Percentiles rank a stretch among this genome's conserved stretches.
Evolutionary conservation across 1,140 invertebrate genomes (phyloP).

Genomic region (Meteorus sp.): DNA sequence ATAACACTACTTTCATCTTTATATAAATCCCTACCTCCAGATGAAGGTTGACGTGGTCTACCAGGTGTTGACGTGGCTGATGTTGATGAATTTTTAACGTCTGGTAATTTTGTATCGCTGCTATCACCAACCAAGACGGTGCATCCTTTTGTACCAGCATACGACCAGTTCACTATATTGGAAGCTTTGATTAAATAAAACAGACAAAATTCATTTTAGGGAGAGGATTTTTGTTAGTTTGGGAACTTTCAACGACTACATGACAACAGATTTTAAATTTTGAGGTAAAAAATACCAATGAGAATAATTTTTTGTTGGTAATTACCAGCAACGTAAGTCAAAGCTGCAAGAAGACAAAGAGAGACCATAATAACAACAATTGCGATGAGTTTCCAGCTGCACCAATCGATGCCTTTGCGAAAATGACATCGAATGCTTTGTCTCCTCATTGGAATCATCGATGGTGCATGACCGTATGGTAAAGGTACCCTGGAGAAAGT

Average conservation of each 20-base stretch:
- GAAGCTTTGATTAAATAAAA: conserved; percentile 64
- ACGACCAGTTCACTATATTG: conserved; percentile 79
- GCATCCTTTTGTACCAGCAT: conserved; percentile 77
- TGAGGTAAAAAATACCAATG: background rate
- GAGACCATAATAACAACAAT: conserved; percentile 82
- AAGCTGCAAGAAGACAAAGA: conserved; percentile 76
- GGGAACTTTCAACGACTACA: background rate
- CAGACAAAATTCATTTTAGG: background rate
- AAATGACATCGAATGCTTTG: conserved; percentile 74
- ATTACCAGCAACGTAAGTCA: conserved; percentile 87
- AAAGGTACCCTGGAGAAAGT: conserved; percentile 47
- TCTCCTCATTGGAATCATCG: conserved; percentile 57
- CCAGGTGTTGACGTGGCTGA: conserved; percentile 61
- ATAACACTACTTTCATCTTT: conserved; percentile 41
- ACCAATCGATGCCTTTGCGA: conserved; percentile 84
- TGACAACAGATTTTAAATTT: background rate
- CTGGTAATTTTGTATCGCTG: conserved; percentile 66
- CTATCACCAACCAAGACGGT: conserved; percentile 79
- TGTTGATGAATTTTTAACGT: conserved; percentile 66
- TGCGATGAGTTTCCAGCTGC: conserved; percentile 88
- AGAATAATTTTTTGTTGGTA: conserved; percentile 20
- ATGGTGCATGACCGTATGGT: conserved; percentile 55
- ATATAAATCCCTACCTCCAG: conserved; percentile 63
- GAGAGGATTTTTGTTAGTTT: background rate
- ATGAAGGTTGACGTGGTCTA: conserved; percentile 60